Conservation (phyloP, 2,797 vertebrate genomes). For the Chloroceryle inda region DNA sequence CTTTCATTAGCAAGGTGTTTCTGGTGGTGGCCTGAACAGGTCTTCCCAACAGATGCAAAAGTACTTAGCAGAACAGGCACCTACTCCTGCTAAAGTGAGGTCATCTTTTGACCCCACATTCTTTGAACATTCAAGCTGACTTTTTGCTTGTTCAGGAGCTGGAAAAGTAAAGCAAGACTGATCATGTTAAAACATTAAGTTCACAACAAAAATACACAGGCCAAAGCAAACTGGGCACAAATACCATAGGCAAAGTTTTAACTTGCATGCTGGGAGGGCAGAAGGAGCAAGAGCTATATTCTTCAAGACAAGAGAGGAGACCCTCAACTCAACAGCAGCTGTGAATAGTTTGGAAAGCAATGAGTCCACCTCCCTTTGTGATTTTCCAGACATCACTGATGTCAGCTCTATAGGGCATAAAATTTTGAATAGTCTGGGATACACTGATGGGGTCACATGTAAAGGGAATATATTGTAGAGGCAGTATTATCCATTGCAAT, state of each 20-base stretch:
- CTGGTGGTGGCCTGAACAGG: neutral
- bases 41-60: neutral
- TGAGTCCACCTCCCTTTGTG: neutral
- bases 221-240: neutral
- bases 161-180: conserved; percentile 34
- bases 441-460: neutral
- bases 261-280: neutral
- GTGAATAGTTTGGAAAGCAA: neutral
- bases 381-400: neutral
- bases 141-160: conserved; percentile 20
- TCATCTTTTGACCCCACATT: neutral
- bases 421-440: neutral
- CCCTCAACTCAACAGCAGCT: neutral
- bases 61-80: neutral
- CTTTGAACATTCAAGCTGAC: neutral
- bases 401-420: neutral
- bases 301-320: neutral
- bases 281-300: neutral
- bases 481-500: neutral
- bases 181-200: neutral
- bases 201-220: conserved; percentile 11
- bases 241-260: neutral
- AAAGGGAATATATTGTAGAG: neutral
- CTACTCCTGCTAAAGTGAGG: neutral
- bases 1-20: neutral